Evolutionary conservation across 2,113 vertebrate genomes (phyloP).

Genomic region (Xenopus laevis): DNA sequence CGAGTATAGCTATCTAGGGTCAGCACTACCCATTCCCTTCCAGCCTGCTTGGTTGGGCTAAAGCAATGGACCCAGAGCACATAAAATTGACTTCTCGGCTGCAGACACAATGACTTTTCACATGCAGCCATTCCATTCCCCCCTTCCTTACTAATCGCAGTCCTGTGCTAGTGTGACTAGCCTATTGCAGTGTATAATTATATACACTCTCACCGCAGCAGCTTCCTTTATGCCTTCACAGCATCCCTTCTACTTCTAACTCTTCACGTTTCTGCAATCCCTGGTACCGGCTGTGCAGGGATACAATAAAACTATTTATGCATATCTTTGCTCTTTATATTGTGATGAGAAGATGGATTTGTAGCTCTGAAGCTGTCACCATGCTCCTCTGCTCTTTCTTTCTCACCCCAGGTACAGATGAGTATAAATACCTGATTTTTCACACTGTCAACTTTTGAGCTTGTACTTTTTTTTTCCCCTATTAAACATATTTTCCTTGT

Average conservation of each 20-base stretch:
- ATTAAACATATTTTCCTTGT: background rate
- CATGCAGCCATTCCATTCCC: conserved; percentile 19
- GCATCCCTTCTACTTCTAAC: conserved; percentile 49
- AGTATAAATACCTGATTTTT: conserved; percentile 41
- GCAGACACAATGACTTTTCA: background rate
- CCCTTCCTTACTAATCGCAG: conserved; percentile 50
- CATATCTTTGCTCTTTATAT: conserved; percentile 42
- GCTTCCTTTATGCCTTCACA: conserved; percentile 42
- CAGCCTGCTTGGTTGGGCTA: no score
- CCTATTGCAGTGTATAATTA: conserved; percentile 51
- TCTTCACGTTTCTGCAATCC: conserved; percentile 50
- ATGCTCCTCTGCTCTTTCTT: conserved; percentile 36
- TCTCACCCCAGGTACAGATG: conserved; percentile 30
- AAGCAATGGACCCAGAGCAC: no score
- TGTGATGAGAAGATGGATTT: conserved; percentile 37
- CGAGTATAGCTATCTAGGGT: no score
- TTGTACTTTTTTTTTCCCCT: conserved; percentile 6
- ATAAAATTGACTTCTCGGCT: no score
- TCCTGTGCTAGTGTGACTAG: conserved; percentile 46
- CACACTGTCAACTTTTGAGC: conserved; percentile 14
- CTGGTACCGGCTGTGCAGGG: conserved; percentile 48
- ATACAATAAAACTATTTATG: conserved; percentile 45
- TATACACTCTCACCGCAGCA: conserved; percentile 46
- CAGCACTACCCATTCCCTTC: no score
- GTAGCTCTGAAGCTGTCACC: conserved; percentile 27